A percentile compares a stretch with the other conserved stretches of the same genome.
Evolutionary conservation across 2,888 invertebrate genomes (phyloP).

Genomic region (Cylindroiulus punctatus): DNA sequence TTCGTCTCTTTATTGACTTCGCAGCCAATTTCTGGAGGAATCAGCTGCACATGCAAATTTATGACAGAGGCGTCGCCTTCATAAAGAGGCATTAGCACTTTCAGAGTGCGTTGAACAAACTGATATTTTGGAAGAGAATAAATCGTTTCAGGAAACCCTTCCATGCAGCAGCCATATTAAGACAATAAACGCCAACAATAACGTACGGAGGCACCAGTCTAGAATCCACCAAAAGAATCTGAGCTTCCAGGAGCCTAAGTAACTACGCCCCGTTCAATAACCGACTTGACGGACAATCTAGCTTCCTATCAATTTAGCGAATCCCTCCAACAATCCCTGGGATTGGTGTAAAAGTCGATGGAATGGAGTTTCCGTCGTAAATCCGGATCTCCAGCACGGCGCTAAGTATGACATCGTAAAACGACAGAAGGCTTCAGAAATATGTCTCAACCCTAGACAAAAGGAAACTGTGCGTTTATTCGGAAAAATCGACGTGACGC

Average conservation of each 20-base stretch:
- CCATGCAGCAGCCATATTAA: neutral
- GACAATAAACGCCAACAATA: neutral
- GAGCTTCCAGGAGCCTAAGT: neutral
- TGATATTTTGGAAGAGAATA: too few relatives aligned
- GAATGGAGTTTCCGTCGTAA: conserved; percentile 7
- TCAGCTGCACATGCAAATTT: too few relatives aligned
- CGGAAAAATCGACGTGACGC: neutral
- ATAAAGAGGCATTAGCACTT: too few relatives aligned
- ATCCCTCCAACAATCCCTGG: neutral
- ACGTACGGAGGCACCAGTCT: neutral
- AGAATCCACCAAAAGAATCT: neutral
- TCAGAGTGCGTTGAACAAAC: too few relatives aligned
- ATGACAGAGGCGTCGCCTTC: too few relatives aligned
- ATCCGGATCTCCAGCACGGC: neutral
- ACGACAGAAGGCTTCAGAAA: neutral
- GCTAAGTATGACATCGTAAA: neutral
- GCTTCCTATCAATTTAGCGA: conserved; percentile 15
- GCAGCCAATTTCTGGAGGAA: too few relatives aligned
- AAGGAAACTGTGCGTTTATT: neutral
- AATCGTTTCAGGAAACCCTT: too few relatives aligned
- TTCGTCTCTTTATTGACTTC: too few relatives aligned
- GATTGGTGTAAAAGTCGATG: neutral
- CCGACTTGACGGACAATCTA: neutral
- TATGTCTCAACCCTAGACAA: neutral
- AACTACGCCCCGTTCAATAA: neutral